Evolutionary conservation across 2,797 vertebrate genomes (phyloP), one percentile per base, ranked within the genome.

Genomic region (Scolopax rusticola): DNA sequence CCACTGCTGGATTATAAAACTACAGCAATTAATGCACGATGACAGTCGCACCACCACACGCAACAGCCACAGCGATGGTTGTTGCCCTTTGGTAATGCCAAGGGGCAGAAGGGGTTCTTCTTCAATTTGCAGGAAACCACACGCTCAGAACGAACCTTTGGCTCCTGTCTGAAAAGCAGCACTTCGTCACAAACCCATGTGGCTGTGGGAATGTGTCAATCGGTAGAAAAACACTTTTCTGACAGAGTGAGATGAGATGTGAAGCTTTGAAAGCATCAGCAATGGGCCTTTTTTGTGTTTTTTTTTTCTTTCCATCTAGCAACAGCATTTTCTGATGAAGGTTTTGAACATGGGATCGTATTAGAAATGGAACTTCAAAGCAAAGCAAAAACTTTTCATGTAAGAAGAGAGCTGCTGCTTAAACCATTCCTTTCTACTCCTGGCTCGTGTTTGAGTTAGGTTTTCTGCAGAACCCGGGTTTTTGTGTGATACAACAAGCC

Each of bases 191-290:
- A 41, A 89, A 43, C 4, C 41, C 56, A 16, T 15, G 12, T 3
- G 30, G 18, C n/a, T 3, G 16, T 6, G 56, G 59, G 70, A 69
- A 59, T 0, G 2, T 9, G 10, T 5, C 28, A 36, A 0, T 1
- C 8, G 28, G 59, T n/a, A 81, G 33, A 32, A 70, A 69, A 81
- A 80, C 23, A 67, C 51, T 57, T 68, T 79, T 79, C 70, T 12
- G 4, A 28, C 2, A 4, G 8, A 6, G 9, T 9, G 67, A 85
- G 38, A 57, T 3, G n/a, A 51, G 77, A 30, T 2, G 32, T 4
- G 41, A 56, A 0, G 13, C 68, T 65, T 16, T 9, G 33, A 71
- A 50, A 75, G 41, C 59, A 57, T 13, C 59, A 36, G 70, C 56
- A 38, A 41, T 0, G 0, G 38, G 12, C 51, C 20, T 20, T 12